Evolutionary conservation across 1,140 invertebrate species (phyloP).

Genomic region (Caenorhabditis tropicalis): DNA sequence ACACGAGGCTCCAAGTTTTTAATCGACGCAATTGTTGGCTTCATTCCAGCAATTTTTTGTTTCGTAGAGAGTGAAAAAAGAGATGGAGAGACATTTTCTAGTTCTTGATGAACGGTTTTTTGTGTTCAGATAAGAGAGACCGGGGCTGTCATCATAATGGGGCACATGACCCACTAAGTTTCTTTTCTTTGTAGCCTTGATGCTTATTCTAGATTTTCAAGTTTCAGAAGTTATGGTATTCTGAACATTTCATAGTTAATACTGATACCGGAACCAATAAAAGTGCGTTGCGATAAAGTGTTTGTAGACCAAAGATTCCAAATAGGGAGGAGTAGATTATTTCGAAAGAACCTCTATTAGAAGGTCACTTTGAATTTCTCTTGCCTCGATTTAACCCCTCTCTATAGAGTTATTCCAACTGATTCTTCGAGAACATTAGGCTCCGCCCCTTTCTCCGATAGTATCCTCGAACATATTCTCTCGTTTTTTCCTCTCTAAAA

Average conservation of each 20-base stretch:
- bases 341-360: no score
- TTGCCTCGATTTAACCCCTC: no score
- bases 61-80: not conserved
- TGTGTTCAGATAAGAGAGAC: not conserved
- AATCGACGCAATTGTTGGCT: not conserved
- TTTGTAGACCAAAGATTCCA: not conserved
- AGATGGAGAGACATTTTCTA: not conserved
- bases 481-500: not conserved
- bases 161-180: not conserved
- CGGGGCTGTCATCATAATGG: not conserved
- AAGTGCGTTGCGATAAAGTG: not conserved
- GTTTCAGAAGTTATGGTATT: no score
- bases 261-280: not conserved
- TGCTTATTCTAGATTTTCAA: not conserved
- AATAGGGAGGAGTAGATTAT: not conserved
- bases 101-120: slow-evolving; percentile 11
- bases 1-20: not conserved
- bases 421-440: no score
- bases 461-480: not conserved
- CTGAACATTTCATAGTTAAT: not conserved
- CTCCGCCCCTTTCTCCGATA: not conserved
- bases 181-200: not conserved
- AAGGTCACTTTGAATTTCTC: no score
- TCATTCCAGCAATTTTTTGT: not conserved
- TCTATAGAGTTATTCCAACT: no score